Conservation (phyloP, 2,113 vertebrate genomes). For the Glareola pratincola region DNA sequence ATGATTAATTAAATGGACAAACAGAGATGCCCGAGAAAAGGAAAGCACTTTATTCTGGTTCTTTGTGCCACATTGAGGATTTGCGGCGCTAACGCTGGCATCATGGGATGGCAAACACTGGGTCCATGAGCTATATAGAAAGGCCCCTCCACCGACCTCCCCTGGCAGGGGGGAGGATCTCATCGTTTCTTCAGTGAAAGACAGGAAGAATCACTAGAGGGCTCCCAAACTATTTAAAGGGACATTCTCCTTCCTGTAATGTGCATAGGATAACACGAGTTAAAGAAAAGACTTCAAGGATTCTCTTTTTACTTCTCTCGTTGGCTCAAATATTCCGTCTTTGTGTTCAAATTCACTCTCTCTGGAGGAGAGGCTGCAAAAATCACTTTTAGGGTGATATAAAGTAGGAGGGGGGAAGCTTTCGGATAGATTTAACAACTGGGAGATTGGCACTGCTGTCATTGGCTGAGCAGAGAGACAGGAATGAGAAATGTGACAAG, state of each 20-base stretch:
- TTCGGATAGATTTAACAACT: conserved; percentile 64
- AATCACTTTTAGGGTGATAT: conserved; percentile 64
- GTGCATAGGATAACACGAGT: neutral
- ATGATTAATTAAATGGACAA: neutral
- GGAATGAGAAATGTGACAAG: conserved; percentile 63
- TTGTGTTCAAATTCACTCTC: conserved; percentile 65
- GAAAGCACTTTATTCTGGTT: neutral
- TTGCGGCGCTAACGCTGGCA: neutral
- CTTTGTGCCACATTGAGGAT: neutral
- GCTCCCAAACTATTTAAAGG: conserved; percentile 67
- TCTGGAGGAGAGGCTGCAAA: conserved; percentile 64
- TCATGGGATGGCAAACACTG: neutral
- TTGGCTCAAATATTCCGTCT: conserved; percentile 60
- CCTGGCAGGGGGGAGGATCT: neutral
- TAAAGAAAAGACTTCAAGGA: conserved; percentile 46
- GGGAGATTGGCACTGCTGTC: conserved; percentile 54
- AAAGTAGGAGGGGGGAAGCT: conserved; percentile 60
- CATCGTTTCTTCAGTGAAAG: neutral
- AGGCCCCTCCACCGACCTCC: neutral
- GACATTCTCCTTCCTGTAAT: conserved; percentile 41
- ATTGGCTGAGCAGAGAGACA: conserved; percentile 52
- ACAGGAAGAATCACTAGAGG: conserved; percentile 60
- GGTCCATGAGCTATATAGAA: neutral
- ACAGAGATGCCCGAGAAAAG: neutral
- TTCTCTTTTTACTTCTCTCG: conserved; percentile 41